Conservation (phyloP, 2,888 invertebrate species). For the Synergus gifuensis region DNA sequence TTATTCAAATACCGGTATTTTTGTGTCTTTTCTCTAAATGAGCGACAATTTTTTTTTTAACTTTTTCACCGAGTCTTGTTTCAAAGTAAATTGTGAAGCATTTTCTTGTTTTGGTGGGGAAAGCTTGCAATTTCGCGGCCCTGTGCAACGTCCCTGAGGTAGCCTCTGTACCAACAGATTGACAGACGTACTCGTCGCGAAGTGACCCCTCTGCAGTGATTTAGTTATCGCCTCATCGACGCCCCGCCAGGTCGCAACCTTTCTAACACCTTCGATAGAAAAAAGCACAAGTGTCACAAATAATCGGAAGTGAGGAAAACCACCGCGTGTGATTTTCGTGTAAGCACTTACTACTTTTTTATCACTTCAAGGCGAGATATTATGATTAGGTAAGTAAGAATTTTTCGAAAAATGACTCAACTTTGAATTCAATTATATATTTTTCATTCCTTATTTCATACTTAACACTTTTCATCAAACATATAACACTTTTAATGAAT, state of each 20-base stretch:
- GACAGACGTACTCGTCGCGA: slow-evolving; percentile 71
- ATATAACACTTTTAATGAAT: background rate
- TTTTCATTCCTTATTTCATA: background rate
- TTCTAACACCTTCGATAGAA: slow-evolving; percentile 51
- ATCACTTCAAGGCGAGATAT: slow-evolving; percentile 69
- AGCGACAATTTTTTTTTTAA: too few species aligned
- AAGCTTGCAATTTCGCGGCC: slow-evolving; percentile 62
- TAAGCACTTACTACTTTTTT: slow-evolving; percentile 65
- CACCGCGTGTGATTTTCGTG: slow-evolving; percentile 58
- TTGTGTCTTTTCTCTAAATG: too few species aligned
- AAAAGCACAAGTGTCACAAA: slow-evolving; percentile 47
- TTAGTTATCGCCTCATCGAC: slow-evolving; percentile 74
- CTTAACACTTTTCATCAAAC: background rate
- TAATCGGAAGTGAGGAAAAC: slow-evolving; percentile 60
- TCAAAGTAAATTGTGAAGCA: background rate
- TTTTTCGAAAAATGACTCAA: background rate
- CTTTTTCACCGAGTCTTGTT: background rate
- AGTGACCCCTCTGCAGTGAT: slow-evolving; percentile 68
- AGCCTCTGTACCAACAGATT: slow-evolving; percentile 69
- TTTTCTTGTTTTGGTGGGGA: slow-evolving; percentile 47
- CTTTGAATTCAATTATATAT: background rate
- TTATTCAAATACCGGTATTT: too few species aligned
- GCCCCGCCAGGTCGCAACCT: slow-evolving; percentile 68
- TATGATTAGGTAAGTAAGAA: slow-evolving; percentile 75
- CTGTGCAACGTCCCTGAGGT: slow-evolving; percentile 68